Evolutionary conservation across 2,888 invertebrate genomes (phyloP).

Genomic region (Chalcis sispes): DNA sequence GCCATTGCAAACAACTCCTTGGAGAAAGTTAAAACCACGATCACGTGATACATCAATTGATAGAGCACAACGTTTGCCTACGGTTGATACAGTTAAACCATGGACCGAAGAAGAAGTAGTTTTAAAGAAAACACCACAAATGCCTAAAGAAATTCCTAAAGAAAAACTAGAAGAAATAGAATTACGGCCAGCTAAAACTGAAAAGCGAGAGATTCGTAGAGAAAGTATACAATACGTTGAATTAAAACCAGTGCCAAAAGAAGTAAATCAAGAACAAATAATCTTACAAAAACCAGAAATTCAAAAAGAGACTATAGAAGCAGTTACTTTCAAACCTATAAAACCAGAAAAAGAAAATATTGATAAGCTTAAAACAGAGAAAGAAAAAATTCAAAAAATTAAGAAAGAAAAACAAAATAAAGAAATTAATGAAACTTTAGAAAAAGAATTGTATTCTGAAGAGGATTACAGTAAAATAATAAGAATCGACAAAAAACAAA

Average conservation of each 20-base stretch:
- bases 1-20: constrained; percentile 64
- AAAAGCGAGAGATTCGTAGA: constrained; percentile 67
- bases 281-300: constrained; percentile 55
- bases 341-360: constrained; percentile 65
- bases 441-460: constrained; percentile 36
- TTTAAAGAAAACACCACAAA: constrained; percentile 70
- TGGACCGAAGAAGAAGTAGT: constrained; percentile 73
- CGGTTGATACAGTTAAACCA: constrained; percentile 64
- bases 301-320: too few species aligned
- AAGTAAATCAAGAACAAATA: constrained; percentile 57
- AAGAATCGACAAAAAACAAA: constrained; percentile 71
- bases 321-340: constrained; percentile 42
- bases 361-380: constrained; percentile 46
- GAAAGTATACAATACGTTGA: constrained; percentile 65
- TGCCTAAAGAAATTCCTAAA: constrained; percentile 66
- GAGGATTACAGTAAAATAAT: constrained; percentile 22
- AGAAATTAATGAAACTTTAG: constrained; percentile 24
- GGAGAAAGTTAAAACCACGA: constrained; percentile 67
- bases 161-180: constrained; percentile 68
- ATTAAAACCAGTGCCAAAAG: constrained; percentile 64
- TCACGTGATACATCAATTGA: constrained; percentile 68
- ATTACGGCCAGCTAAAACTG: constrained; percentile 79
- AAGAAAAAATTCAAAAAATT: constrained; percentile 45
- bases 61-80: constrained; percentile 59
- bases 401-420: constrained; percentile 63